Base-by-base conservation (phyloP, 2,888 invertebrate genomes). In the Cosmorhoe ocellata region DNA sequence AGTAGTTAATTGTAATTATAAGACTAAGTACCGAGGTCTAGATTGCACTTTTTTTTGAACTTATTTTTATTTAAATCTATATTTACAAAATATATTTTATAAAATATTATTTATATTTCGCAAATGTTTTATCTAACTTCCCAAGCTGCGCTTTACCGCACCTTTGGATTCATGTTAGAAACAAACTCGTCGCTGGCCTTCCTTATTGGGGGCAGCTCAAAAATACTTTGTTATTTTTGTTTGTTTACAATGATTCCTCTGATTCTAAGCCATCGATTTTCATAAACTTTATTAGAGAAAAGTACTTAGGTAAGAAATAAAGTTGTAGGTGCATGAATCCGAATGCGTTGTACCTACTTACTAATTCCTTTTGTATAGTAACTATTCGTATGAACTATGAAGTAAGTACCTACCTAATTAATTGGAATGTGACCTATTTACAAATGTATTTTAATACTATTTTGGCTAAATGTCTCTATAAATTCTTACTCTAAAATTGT, bases 391-490 rank as follows among this genome's bases (percentile, higher is more conserved):
- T 74, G 64, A 66, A 67, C 79, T 81, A 83, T 51, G 30, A 48
- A 18, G 71, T 53, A n/a, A n/a, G n/a, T n/a, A n/a, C n/a, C n/a
- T n/a, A 45, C 65, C 79, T 81, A 84, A 63, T 73, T 69, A 66
- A 71, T 81, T 71, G 79, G 84, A 87, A 76, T 70, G 81, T 83
- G 79, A 77, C 51, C 59, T 88, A 89, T 90, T 67, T 90, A 88
- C 89, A 90, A 31, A 81, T 81, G 79, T 73, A 63, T 65, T 74
- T 80, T 68, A 81, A 76, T 64, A 72, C 86, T 89, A 89, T 86
- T 90, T 90, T 90, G 89, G 89, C 89, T 90, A 90, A 86, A 86
- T 76, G 81, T 87, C 78, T 75, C 87, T 89, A 72, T 84, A 84
- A 86, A 72, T 74, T 69, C 82, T 85, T 87, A 88, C 34, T 59